A percentile compares a stretch with the other conserved stretches of the same genome.
Evolutionary conservation across 2,797 vertebrate species (phyloP).

Genomic region (Chaetodon trifasciatus): DNA sequence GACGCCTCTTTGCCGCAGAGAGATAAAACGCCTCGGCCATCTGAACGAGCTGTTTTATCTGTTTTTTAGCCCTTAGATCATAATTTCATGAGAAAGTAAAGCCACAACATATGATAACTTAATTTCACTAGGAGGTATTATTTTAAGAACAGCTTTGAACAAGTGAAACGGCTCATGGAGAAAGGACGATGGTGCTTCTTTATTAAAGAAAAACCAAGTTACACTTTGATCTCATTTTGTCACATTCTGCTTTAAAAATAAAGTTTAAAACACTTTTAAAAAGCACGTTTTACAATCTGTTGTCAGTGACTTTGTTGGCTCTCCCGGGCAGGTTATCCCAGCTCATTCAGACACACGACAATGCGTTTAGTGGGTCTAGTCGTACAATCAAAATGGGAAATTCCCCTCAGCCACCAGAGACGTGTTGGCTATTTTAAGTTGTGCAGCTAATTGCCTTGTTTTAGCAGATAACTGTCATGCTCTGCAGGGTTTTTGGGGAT

Average conservation of each 20-base stretch:
- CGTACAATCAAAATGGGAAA: background rate
- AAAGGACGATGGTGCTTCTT: background rate
- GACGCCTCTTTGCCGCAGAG: slow-evolving; percentile 1
- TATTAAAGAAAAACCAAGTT: background rate
- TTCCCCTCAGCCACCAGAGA: background rate
- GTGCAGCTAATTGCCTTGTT: background rate
- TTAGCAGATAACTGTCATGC: background rate
- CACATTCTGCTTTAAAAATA: background rate
- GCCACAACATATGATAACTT: slow-evolving; percentile 36
- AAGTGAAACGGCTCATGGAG: background rate
- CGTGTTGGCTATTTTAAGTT: background rate
- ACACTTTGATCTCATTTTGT: background rate
- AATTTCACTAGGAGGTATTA: slow-evolving; percentile 31
- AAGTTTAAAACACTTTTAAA: slow-evolving; percentile 5
- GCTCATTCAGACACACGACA: slow-evolving; percentile 23
- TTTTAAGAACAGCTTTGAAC: slow-evolving; percentile 37
- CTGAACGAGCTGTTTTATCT: slow-evolving; percentile 44
- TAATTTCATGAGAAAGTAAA: slow-evolving; percentile 31
- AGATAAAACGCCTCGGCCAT: slow-evolving; percentile 34
- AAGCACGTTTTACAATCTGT: background rate
- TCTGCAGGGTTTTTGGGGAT: background rate
- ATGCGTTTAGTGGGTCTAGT: slow-evolving; percentile 1
- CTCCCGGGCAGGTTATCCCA: background rate
- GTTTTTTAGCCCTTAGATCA: slow-evolving; percentile 43
- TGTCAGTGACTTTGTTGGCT: slow-evolving; percentile 1